Base-by-base conservation (phyloP, 1,140 invertebrate genomes). In the Megalonaias nervosa region DNA sequence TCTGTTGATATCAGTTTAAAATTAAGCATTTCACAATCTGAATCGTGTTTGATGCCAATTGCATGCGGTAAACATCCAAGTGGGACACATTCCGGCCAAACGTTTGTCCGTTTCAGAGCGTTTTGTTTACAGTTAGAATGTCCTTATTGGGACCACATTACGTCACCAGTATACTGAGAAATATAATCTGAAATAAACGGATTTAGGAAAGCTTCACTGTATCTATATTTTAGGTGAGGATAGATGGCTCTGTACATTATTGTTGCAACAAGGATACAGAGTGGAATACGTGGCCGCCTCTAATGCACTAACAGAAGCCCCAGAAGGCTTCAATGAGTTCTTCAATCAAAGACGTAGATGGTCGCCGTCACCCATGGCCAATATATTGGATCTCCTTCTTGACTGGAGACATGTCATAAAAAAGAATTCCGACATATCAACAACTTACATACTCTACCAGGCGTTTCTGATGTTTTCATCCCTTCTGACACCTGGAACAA, bases 21-120 rank as follows among this genome's bases (percentile, higher is more conserved):
- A 48, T 6, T 48, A 48, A 48, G 6, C 9, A 9, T 48, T 48
- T 48, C 38, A 11, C 38, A 48, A 9, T 48, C 38, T 48, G 38
- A 9, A 48, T 9, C 38, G 6, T 11, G 38, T 48, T 48, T 11
- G 4, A 48, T 48, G 38, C 38, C 11, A 48, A 11, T 48, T 48
- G 1, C 6, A 48, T 11, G 38, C 38, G 9, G 9, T 11, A 48
- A 48, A 48, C 38, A 11, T 48, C 38, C 38, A 61, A 59, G n/a
- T 16, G 21, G 9, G 17, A 60, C 19, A 26, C 98, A 97, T 0
- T 93, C 96, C 76, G 98, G 99, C 84, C 99, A 96, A 87, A 95
- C 95, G 14, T 98, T 85, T 97, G 88, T 95, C 95, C 64, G 98
- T 97, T 76, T 98, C 98, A 90, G 97, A 78, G 97, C 98, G 91